Conservation (phyloP, 1,140 invertebrate genomes). For the Colletes latitarsis region DNA sequence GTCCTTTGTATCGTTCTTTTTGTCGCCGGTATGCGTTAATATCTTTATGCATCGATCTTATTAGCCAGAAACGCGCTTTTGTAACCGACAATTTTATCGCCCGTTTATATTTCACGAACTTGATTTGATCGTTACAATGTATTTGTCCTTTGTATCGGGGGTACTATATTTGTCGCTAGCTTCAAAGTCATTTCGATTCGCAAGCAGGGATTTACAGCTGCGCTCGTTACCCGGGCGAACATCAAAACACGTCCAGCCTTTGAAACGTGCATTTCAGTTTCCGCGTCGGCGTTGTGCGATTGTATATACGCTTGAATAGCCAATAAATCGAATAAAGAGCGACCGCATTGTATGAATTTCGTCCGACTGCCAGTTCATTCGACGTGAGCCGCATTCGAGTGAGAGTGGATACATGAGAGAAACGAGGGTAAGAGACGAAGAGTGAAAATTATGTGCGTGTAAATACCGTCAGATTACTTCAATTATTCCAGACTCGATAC, state of each 20-base stretch:
- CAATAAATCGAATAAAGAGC: constrained; percentile 48
- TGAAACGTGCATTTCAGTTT: constrained; percentile 5
- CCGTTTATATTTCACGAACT: background rate
- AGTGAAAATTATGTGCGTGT: constrained; percentile 43
- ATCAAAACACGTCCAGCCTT: constrained; percentile 8
- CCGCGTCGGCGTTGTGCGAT: too few species aligned
- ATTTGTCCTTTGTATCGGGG: background rate
- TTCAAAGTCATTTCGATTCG: constrained; percentile 9
- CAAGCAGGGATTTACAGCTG: constrained; percentile 14
- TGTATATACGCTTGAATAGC: constrained; percentile 19
- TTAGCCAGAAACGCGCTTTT: too few species aligned
- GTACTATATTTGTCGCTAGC: too few species aligned
- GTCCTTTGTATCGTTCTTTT: background rate
- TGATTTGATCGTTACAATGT: background rate
- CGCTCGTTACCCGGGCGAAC: background rate
- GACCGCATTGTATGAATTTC: constrained; percentile 44
- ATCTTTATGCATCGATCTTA: too few species aligned
- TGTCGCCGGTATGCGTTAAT: too few species aligned
- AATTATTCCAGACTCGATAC: constrained; percentile 36
- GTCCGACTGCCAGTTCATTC: constrained; percentile 46
- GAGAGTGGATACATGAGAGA: background rate
- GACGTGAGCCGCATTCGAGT: constrained; percentile 36
- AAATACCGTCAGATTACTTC: constrained; percentile 61
- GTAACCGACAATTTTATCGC: too few species aligned
- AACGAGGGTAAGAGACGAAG: background rate